Conservation (phyloP, 2,113 vertebrate species). For the Pyrgilauda ruficollis region DNA sequence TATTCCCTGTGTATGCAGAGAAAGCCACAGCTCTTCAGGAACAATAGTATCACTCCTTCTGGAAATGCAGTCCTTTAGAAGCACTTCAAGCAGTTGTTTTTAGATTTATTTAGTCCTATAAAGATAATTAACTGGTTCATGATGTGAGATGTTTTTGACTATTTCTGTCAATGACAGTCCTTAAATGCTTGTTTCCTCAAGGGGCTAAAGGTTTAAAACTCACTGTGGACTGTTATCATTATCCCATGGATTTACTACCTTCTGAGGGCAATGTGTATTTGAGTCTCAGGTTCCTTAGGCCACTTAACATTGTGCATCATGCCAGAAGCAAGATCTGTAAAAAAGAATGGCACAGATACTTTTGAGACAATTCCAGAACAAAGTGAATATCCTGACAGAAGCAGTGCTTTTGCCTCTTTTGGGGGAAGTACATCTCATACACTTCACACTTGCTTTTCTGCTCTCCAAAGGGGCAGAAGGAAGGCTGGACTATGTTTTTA, state of each 20-base stretch:
- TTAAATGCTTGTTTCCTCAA: not conserved
- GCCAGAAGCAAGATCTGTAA: not conserved
- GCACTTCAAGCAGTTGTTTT: not conserved
- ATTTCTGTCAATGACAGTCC: not conserved
- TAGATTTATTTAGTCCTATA: not conserved
- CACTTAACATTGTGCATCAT: not conserved
- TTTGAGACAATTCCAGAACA: not conserved
- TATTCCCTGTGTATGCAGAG: not conserved
- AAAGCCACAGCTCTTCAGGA: not conserved
- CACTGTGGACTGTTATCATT: not conserved
- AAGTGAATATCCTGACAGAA: not conserved
- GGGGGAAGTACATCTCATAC: not conserved
- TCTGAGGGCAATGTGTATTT: not conserved
- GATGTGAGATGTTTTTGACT: not conserved
- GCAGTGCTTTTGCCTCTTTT: not conserved
- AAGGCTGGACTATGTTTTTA: not conserved
- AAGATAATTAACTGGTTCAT: not conserved
- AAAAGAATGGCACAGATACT: not conserved
- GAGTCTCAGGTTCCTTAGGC: not conserved
- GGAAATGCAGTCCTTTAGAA: not conserved
- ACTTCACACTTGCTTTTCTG: not conserved
- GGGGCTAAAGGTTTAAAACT: not conserved
- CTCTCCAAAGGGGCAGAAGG: not conserved
- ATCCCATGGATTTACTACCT: not conserved
- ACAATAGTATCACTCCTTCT: fast-evolving